These are phyloP conservation scores for Nesometra sesokonis DNA, from an alignment of 35 echinoderm and acorn worm species.

Conservation along the genomic window DNA sequence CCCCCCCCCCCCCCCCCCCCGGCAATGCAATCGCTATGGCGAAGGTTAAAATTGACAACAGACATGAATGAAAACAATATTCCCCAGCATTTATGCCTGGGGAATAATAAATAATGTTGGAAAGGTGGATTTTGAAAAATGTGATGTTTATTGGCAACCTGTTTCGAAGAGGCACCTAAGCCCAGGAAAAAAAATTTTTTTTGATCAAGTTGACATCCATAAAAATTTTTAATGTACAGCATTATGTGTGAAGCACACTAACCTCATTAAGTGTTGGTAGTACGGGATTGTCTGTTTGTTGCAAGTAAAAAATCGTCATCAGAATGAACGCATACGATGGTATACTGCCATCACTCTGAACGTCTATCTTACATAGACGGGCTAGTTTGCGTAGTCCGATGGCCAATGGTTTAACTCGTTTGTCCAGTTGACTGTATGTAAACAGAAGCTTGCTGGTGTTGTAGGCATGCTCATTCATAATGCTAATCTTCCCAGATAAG, in stretches of 20 bases:
- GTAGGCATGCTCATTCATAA: constrained; percentile 21
- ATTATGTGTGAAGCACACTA: background rate
- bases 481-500: constrained; percentile 52
- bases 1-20: too few species aligned
- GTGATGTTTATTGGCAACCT: too few species aligned
- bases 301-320: constrained; percentile 82
- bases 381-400: constrained; percentile 74
- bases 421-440: constrained; percentile 43
- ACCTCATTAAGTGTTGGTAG: background rate
- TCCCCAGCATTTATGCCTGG: too few species aligned
- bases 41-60: too few species aligned
- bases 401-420: constrained; percentile 35
- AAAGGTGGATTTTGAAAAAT: too few species aligned
- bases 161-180: too few species aligned
- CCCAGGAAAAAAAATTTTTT: too few species aligned
- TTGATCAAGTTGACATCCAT: too few species aligned
- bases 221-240: too few species aligned
- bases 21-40: too few species aligned
- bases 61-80: too few species aligned
- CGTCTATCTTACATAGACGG: constrained; percentile 55
- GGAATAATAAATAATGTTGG: too few species aligned
- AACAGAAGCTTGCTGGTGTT: constrained; percentile 43
- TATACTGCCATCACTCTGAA: constrained; percentile 72
- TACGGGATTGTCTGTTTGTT: constrained; percentile 31
- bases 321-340: constrained; percentile 65